Percentiles rank a stretch among this genome's conserved stretches.
phyloP scores from a whole-genome alignment of 1,140 invertebrate species.

The Drosophila aff. region DNA sequence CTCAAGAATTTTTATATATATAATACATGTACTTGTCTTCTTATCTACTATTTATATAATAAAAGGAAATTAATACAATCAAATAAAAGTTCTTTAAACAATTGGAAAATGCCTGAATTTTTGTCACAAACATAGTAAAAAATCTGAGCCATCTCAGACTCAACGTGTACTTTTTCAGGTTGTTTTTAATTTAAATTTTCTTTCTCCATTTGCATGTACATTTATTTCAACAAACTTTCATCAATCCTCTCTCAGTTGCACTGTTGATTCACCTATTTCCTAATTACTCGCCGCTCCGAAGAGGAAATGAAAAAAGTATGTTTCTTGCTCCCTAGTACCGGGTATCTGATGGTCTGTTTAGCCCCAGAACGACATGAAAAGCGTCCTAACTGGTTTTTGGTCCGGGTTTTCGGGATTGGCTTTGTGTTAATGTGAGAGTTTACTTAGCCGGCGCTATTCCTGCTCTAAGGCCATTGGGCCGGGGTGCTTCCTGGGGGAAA shows the following conservation, averaged over 20 bases:
- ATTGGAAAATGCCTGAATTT: too few relatives aligned
- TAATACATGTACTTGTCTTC: too few relatives aligned
- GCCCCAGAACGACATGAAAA: neutral
- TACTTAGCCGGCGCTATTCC: conserved; percentile 70
- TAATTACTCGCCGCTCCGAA: conserved; percentile 7
- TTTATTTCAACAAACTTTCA: neutral
- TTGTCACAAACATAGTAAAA: too few relatives aligned
- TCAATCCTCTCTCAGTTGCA: conserved; percentile 2
- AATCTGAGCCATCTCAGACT: too few relatives aligned
- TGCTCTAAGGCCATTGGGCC: conserved; percentile 76
- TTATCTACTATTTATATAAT: too few relatives aligned
- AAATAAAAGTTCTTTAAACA: too few relatives aligned
- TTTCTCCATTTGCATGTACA: neutral
- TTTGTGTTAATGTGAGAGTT: conserved; percentile 75
- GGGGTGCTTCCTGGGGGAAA: conserved; percentile 75
- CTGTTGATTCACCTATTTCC: conserved; percentile 17
- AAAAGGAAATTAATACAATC: too few relatives aligned
- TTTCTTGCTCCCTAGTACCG: neutral
- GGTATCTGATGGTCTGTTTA: conserved; percentile 36
- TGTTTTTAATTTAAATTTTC: neutral
- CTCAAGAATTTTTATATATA: neutral
- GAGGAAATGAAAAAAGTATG: conserved; percentile 15
- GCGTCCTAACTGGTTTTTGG: conserved; percentile 36
- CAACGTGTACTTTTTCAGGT: neutral
- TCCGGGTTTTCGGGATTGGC: conserved; percentile 32